These are phyloP conservation scores for Zaprionus taronus DNA, from an alignment of 1,140 invertebrate species.

Conservation along the genomic window DNA sequence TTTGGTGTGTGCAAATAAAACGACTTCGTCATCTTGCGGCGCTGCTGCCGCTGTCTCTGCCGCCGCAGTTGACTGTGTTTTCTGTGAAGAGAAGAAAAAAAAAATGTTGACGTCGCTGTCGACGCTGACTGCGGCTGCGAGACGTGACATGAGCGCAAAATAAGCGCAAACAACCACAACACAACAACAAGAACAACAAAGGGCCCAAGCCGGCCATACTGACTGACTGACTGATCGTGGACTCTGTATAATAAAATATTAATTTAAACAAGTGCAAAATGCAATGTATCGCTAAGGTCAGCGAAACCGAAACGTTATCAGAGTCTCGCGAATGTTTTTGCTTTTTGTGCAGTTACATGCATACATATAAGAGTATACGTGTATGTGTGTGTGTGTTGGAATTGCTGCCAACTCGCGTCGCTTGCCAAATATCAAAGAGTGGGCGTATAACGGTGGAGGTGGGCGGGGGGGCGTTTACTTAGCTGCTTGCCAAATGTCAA, in stretches of 20 bases:
- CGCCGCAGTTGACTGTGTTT: slow-evolving; percentile 23
- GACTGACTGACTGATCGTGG: slow-evolving; percentile 49
- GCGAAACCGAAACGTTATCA: slow-evolving; percentile 40
- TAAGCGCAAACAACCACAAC: slow-evolving; percentile 37
- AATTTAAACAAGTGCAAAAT: slow-evolving; percentile 45
- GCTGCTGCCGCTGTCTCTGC: slow-evolving; percentile 17
- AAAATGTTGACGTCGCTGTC: slow-evolving; percentile 60
- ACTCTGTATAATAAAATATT: slow-evolving; percentile 15
- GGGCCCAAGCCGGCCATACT: slow-evolving; percentile 54
- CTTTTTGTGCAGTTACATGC: slow-evolving; percentile 21
- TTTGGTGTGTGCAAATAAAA: slow-evolving; percentile 56
- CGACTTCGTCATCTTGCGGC: slow-evolving; percentile 75
- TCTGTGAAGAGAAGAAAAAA: slow-evolving; percentile 51
- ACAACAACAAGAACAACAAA: slow-evolving; percentile 44
- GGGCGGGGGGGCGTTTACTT: slow-evolving; percentile 27
- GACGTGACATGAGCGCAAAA: slow-evolving; percentile 78
- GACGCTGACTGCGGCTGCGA: slow-evolving; percentile 43
- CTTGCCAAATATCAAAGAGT: slow-evolving; percentile 41
- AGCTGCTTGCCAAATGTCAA: slow-evolving; percentile 48
- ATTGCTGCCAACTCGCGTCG: slow-evolving; percentile 33
- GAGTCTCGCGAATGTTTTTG: slow-evolving; percentile 14
- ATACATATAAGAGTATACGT: neutral
- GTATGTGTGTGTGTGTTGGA: slow-evolving; percentile 12
- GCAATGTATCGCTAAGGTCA: slow-evolving; percentile 45
- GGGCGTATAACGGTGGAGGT: slow-evolving; percentile 1